phyloP scores from a whole-genome alignment of 2,888 invertebrate species.

The Podotricha telesiphe region DNA sequence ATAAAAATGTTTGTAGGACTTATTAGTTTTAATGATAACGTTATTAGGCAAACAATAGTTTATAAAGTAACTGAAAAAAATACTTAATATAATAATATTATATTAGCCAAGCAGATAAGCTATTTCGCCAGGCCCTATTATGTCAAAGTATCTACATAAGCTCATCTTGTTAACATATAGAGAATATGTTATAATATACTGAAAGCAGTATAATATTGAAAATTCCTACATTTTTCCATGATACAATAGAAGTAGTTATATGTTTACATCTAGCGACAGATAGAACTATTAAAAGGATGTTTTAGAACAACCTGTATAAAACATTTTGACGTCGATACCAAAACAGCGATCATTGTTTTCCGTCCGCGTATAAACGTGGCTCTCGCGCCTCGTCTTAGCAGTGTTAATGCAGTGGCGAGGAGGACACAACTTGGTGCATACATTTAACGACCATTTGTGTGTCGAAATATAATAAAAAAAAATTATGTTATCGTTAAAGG shows the following conservation, averaged over 20 bases:
- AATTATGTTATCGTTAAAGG: slow-evolving; percentile 54
- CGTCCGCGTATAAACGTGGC: slow-evolving; percentile 53
- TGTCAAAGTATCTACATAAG: not conserved
- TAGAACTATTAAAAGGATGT: slow-evolving; percentile 26
- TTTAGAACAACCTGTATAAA: slow-evolving; percentile 45
- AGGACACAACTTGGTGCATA: slow-evolving; percentile 15
- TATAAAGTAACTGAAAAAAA: not conserved
- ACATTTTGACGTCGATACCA: slow-evolving; percentile 47
- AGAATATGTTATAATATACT: not conserved
- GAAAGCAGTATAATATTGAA: not conserved
- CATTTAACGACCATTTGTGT: not conserved
- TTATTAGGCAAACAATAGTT: not conserved
- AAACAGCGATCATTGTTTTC: slow-evolving; percentile 55
- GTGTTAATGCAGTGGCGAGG: slow-evolving; percentile 32
- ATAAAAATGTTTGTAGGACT: not conserved
- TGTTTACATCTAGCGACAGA: slow-evolving; percentile 8
- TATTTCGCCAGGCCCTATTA: slow-evolving; percentile 1
- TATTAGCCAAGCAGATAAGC: not conserved
- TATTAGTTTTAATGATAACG: not conserved
- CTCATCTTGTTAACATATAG: not conserved
- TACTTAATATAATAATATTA: not conserved
- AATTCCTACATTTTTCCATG: not conserved
- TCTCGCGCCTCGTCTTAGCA: slow-evolving; percentile 40
- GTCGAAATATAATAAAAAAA: not conserved
- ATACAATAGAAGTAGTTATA: slow-evolving; percentile 14